A percentile compares a stretch with the other conserved stretches of the same genome.
Conservation (phyloP, 2,888 invertebrate genomes). For the Micropterix aruncella region DNA sequence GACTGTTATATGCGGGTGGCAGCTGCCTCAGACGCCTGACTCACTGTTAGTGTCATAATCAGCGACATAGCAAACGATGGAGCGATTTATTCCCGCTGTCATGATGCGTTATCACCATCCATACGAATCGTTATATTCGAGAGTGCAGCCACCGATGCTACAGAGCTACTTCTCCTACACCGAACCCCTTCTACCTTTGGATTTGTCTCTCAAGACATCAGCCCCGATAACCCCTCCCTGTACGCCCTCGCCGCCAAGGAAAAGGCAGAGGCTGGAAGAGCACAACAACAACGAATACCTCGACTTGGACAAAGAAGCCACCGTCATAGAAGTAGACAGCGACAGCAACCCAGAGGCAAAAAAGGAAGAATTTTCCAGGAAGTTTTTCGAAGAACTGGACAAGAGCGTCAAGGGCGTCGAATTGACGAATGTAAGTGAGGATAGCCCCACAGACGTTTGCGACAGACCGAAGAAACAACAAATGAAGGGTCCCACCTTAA, state of each 20-base stretch:
- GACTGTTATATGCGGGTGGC: neutral
- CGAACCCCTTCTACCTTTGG: conserved; percentile 53
- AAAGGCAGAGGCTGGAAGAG: conserved; percentile 29
- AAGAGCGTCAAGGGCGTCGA: conserved; percentile 29
- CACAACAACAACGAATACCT: conserved; percentile 23
- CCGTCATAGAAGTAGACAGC: conserved; percentile 27
- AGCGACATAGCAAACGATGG: neutral
- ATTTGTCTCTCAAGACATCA: conserved; percentile 58
- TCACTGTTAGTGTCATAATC: neutral
- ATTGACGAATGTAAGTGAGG: conserved; percentile 31
- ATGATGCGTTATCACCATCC: too few relatives aligned
- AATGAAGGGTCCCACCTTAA: conserved; percentile 19
- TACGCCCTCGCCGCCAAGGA: conserved; percentile 55
- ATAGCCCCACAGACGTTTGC: conserved; percentile 32
- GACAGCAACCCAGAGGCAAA: conserved; percentile 27
- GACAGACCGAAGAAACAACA: conserved; percentile 33
- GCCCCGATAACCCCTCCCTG: conserved; percentile 65
- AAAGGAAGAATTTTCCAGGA: conserved; percentile 31
- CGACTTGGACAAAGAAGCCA: conserved; percentile 22
- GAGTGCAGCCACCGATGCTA: conserved; percentile 13
- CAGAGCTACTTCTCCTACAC: conserved; percentile 43
- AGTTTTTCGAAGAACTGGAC: conserved; percentile 31
- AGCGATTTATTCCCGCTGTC: too few relatives aligned
- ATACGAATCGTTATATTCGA: neutral
- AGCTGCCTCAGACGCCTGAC: neutral